A percentile compares a stretch with the other conserved stretches of the same genome.
Evolutionary conservation across 1,140 invertebrate genomes (phyloP).

Genomic region (Rhysida immarginata): DNA sequence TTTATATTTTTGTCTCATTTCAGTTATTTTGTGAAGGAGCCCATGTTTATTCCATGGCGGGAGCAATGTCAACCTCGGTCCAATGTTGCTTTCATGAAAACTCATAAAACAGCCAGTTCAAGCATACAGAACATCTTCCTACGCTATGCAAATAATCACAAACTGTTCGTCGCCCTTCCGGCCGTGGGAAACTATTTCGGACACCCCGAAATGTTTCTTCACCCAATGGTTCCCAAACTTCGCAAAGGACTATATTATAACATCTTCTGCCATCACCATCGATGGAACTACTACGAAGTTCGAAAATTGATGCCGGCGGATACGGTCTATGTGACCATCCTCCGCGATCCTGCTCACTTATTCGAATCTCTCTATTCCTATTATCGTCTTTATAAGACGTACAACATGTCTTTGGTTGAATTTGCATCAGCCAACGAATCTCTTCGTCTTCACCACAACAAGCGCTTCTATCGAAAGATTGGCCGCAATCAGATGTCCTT

Average conservation of each 20-base stretch:
- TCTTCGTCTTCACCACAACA: too few relatives aligned
- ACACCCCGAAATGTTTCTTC: constrained; percentile 16
- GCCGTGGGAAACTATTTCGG: constrained; percentile 20
- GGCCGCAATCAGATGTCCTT: constrained; percentile 25
- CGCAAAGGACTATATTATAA: constrained; percentile 12
- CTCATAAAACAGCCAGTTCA: constrained; percentile 5
- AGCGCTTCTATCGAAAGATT: constrained; percentile 8
- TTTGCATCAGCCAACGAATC: too few relatives aligned
- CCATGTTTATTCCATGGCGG: not conserved
- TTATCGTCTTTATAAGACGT: constrained; percentile 16
- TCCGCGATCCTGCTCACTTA: constrained; percentile 26
- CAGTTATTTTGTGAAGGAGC: too few relatives aligned
- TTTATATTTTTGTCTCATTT: too few relatives aligned
- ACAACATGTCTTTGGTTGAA: not conserved
- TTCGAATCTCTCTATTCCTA: constrained; percentile 28
- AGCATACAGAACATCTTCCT: constrained; percentile 15
- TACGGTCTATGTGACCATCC: constrained; percentile 26
- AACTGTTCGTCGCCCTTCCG: constrained; percentile 25
- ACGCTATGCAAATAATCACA: constrained; percentile 27
- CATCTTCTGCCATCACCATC: constrained; percentile 21
- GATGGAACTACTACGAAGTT: constrained; percentile 21
- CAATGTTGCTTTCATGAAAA: constrained; percentile 4
- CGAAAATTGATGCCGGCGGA: constrained; percentile 23
- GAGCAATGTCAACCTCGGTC: not conserved
- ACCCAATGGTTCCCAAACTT: constrained; percentile 4